A percentile compares a stretch with the other conserved stretches of the same genome.
These are phyloP conservation scores for Phrynocephalus vlangalii DNA, from an alignment of 2,797 vertebrate species.

Conservation along the genomic window DNA sequence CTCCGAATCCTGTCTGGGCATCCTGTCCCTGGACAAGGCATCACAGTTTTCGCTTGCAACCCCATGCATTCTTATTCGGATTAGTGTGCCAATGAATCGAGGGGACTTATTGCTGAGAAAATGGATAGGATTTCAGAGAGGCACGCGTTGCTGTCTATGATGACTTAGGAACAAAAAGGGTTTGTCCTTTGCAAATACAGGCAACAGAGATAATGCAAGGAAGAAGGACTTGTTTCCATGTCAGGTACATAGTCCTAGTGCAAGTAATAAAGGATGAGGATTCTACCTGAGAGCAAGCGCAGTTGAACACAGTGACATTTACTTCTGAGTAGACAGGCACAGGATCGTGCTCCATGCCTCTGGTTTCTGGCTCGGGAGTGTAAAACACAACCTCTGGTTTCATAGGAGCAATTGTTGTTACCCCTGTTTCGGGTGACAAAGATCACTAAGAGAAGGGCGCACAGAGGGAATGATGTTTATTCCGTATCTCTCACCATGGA, in stretches of 20 bases:
- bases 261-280: neutral
- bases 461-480: neutral
- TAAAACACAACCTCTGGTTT: neutral
- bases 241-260: neutral
- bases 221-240: neutral
- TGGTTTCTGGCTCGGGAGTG: neutral
- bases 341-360: neutral
- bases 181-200: neutral
- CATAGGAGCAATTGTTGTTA: neutral
- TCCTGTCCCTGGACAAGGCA: neutral
- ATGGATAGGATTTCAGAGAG: no score
- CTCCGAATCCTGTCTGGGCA: no score
- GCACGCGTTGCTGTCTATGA: neutral
- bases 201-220: neutral
- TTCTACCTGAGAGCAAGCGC: neutral
- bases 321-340: neutral
- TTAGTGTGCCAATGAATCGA: neutral
- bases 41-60: neutral
- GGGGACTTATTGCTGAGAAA: neutral
- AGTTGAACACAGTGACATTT: neutral
- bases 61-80: no score
- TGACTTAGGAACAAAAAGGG: no score
- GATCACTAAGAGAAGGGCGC: neutral
- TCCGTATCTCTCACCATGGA: neutral
- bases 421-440: neutral